These are phyloP conservation scores for Vulpes ferrilata DNA, from an alignment of 2,113 vertebrate species.

Conservation along the genomic window DNA sequence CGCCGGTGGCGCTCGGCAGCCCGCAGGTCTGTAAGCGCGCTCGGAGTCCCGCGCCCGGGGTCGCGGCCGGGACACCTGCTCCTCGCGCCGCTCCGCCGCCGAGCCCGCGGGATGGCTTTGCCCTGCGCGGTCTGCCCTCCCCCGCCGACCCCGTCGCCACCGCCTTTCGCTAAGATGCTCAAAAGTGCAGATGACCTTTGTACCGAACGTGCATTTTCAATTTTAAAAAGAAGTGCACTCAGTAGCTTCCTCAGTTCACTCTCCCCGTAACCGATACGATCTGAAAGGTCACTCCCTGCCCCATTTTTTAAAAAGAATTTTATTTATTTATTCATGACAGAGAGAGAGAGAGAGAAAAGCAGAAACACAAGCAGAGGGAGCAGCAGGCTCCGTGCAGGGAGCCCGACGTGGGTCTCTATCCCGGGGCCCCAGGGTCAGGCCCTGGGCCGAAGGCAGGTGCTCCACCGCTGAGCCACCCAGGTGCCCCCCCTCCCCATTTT, in stretches of 20 bases:
- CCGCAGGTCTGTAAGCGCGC: rapidly evolving
- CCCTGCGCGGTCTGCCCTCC: background rate
- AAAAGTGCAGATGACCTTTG: background rate
- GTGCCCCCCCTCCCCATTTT: background rate
- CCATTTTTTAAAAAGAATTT: background rate
- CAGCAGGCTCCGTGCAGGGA: no score
- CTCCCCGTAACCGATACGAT: background rate
- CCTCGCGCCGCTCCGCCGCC: rapidly evolving
- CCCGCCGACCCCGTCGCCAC: background rate
- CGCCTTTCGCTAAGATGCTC: background rate
- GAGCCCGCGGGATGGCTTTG: background rate
- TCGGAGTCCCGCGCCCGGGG: rapidly evolving
- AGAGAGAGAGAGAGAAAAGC: no score
- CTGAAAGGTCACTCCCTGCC: background rate
- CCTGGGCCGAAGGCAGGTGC: no score
- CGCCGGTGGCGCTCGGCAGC: rapidly evolving
- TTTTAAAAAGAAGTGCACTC: background rate
- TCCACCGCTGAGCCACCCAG: no score
- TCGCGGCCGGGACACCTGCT: rapidly evolving
- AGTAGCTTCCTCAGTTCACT: background rate
- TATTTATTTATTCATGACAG: no score
- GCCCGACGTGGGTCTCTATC: no score
- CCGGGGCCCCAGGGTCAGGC: no score
- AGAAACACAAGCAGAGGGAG: no score
- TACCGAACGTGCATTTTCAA: background rate